Evolutionary conservation across 1,140 invertebrate species (phyloP).

Genomic region (Trichoplusia ni): DNA sequence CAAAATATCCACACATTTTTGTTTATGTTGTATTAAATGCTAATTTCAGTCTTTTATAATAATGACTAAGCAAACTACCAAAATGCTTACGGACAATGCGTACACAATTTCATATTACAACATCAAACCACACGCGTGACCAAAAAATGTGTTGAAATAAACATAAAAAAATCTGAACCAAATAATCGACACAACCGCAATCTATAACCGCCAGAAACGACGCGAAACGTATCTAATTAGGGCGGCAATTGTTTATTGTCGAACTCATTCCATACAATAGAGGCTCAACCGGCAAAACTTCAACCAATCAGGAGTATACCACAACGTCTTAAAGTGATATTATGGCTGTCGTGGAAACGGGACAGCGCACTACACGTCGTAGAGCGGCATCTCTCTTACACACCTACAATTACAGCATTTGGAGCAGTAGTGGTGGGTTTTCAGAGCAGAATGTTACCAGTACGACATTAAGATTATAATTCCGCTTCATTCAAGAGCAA

Average conservation of each 20-base stretch:
- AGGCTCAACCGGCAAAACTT: slow-evolving; percentile 21
- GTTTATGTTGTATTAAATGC: too few species aligned
- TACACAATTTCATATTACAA: slow-evolving; percentile 3
- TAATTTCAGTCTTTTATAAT: too few species aligned
- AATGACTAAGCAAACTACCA: too few species aligned
- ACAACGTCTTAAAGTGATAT: too few species aligned
- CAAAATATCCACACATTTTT: too few species aligned
- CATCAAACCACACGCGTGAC: neutral
- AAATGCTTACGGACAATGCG: too few species aligned
- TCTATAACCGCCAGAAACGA: slow-evolving; percentile 19
- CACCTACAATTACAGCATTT: too few species aligned
- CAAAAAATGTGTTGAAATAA: neutral
- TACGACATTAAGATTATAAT: slow-evolving; percentile 71
- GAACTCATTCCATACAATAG: slow-evolving; percentile 28
- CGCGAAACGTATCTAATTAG: slow-evolving; percentile 30
- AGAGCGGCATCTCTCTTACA: too few species aligned
- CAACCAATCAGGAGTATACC: too few species aligned
- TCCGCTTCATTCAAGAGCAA: slow-evolving; percentile 70
- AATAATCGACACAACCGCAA: slow-evolving; percentile 8
- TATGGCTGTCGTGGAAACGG: too few species aligned
- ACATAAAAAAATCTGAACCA: slow-evolving; percentile 15
- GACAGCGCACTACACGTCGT: too few species aligned
- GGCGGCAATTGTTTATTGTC: slow-evolving; percentile 27
- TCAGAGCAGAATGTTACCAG: slow-evolving; percentile 51
- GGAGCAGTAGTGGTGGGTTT: too few species aligned